Conservation (phyloP, 2,888 invertebrate genomes). For the Folsomia candida region DNA sequence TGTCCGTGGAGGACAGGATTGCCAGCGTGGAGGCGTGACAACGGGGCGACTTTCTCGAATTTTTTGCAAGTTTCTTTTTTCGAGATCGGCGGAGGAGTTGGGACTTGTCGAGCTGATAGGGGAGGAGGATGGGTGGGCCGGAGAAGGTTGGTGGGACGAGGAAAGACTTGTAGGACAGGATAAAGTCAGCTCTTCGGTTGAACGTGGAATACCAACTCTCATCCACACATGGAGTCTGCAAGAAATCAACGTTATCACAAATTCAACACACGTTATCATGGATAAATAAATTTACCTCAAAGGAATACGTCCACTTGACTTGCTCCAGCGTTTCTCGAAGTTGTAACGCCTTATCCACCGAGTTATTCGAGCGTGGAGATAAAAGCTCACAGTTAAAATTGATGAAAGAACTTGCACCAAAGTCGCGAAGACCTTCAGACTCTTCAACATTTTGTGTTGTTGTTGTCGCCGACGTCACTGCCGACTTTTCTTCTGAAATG, state of each 20-base stretch:
- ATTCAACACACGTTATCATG: too few relatives aligned
- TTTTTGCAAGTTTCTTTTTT: conserved; percentile 48
- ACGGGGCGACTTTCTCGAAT: conserved; percentile 77
- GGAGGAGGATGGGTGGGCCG: conserved; percentile 35
- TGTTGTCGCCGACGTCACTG: too few relatives aligned
- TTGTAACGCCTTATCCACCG: conserved; percentile 44
- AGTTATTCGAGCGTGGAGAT: conserved; percentile 32
- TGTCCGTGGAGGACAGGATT: conserved; percentile 59
- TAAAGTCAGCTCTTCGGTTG: conserved; percentile 56
- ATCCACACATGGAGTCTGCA: conserved; percentile 61
- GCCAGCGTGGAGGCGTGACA: conserved; percentile 86
- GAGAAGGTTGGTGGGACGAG: conserved; percentile 30
- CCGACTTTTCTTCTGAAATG: too few relatives aligned
- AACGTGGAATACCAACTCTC: conserved; percentile 80
- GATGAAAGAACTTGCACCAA: too few relatives aligned
- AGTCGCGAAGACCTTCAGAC: not conserved
- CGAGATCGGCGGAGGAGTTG: conserved; percentile 31
- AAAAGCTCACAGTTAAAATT: conserved; percentile 24
- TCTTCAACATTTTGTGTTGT: not conserved
- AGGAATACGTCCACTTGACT: conserved; percentile 45
- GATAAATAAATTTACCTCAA: too few relatives aligned
- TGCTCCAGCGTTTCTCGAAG: conserved; percentile 40
- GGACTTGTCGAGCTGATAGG: conserved; percentile 44
- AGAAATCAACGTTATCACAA: too few relatives aligned
- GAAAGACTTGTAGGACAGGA: conserved; percentile 61